A percentile compares a stretch with the other conserved stretches of the same genome.
Conservation (phyloP, 2,113 vertebrate species). For the Tichodroma muraria region DNA sequence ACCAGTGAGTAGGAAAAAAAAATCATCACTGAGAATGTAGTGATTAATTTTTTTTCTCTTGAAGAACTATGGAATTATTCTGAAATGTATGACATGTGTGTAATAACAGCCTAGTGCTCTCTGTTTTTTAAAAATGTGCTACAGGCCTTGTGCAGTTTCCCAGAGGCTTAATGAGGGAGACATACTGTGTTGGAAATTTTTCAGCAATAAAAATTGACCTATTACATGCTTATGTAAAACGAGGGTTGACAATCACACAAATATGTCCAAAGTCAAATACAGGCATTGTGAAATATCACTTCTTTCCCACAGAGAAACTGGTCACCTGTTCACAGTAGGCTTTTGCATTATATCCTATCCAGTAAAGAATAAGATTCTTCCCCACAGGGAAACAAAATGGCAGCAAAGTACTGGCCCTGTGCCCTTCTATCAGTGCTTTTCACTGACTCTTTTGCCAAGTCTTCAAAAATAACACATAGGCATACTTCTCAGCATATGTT, state of each 20-base stretch:
- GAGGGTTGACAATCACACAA: slow-evolving; percentile 29
- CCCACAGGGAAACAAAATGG: slow-evolving; percentile 48
- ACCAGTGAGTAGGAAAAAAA: not conserved
- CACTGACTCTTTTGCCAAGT: slow-evolving; percentile 42
- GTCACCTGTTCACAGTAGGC: slow-evolving; percentile 47
- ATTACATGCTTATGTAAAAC: slow-evolving; percentile 46
- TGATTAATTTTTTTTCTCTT: slow-evolving; percentile 28
- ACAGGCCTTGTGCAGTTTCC: slow-evolving; percentile 20
- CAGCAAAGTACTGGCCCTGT: slow-evolving; percentile 20
- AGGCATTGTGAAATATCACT: slow-evolving; percentile 37
- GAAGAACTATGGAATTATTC: slow-evolving; percentile 43
- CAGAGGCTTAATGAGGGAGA: slow-evolving; percentile 18
- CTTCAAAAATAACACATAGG: slow-evolving; percentile 37
- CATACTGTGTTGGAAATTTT: slow-evolving; percentile 31
- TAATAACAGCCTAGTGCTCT: slow-evolving; percentile 34
- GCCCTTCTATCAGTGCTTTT: slow-evolving; percentile 40
- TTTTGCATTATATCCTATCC: slow-evolving; percentile 47
- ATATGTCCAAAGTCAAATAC: slow-evolving; percentile 30
- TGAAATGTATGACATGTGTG: slow-evolving; percentile 38
- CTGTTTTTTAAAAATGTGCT: not conserved
- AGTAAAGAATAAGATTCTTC: slow-evolving; percentile 37
- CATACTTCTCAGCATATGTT: slow-evolving; percentile 49
- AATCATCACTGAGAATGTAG: not conserved
- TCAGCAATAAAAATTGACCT: slow-evolving; percentile 41
- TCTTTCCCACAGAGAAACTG: slow-evolving; percentile 40